A percentile compares a stretch with the other conserved stretches of the same genome.
Conservation (phyloP, 2,888 invertebrate genomes). For the Prosapia bicincta region DNA sequence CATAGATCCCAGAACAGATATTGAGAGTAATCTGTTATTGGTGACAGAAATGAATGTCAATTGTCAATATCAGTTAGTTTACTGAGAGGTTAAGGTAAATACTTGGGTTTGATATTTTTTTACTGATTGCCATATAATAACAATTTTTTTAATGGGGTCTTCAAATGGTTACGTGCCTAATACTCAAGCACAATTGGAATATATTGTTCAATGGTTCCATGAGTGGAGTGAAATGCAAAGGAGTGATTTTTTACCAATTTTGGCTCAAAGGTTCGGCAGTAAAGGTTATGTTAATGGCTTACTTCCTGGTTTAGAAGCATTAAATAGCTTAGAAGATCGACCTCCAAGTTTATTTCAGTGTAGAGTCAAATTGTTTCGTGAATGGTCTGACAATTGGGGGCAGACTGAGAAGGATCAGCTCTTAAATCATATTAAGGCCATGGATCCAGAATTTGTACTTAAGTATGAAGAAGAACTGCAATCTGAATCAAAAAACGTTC, state of each 20-base stretch:
- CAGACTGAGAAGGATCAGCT: constrained; percentile 67
- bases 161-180: constrained; percentile 45
- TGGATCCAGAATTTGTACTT: constrained; percentile 67
- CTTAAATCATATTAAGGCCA: constrained; percentile 64
- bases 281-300: constrained; percentile 69
- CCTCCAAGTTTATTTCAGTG: constrained; percentile 81
- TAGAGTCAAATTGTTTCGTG: constrained; percentile 77
- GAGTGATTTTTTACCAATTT: constrained; percentile 74
- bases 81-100: neutral
- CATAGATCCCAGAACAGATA: too few relatives aligned
- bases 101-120: neutral
- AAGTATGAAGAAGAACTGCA: constrained; percentile 50
- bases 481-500: constrained; percentile 6
- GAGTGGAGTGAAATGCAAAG: constrained; percentile 88
- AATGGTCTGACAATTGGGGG: constrained; percentile 80
- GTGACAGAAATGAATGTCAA: too few relatives aligned
- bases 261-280: constrained; percentile 62
- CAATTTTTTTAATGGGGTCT: constrained; percentile 32
- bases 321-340: constrained; percentile 61
- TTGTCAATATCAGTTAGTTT: too few relatives aligned
- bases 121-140: neutral
- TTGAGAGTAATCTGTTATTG: too few relatives aligned
- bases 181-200: constrained; percentile 72
- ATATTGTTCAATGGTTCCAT: constrained; percentile 81
- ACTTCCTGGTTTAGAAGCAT: constrained; percentile 61